phyloP scores from a whole-genome alignment of 1,140 invertebrate species.

The Vollenhovia emeryi region DNA sequence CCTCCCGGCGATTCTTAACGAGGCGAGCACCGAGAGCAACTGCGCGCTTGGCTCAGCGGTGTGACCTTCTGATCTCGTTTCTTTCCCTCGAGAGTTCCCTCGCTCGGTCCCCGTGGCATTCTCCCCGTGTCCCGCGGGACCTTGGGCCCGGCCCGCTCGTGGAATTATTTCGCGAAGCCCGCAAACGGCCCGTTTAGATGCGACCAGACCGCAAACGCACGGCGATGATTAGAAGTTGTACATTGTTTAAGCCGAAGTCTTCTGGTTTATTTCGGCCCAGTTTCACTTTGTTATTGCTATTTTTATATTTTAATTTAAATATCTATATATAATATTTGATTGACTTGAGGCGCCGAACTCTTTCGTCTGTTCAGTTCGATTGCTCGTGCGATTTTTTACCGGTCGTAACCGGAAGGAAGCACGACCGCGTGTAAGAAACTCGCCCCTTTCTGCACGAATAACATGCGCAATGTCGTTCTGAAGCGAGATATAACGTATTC shows the following conservation, averaged over 20 bases:
- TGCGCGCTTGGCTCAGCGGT: conserved; percentile 12
- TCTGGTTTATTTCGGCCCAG: neutral
- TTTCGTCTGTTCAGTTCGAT: neutral
- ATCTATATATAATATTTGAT: neutral
- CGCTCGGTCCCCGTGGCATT: conserved; percentile 3
- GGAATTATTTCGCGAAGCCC: neutral
- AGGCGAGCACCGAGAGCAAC: conserved; percentile 56
- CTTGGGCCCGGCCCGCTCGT: conserved; percentile 1
- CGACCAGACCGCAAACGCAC: too few relatives aligned
- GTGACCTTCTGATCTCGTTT: conserved; percentile 75
- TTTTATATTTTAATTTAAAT: too few relatives aligned
- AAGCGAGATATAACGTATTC: neutral
- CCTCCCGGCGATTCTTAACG: conserved; percentile 54
- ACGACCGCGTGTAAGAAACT: conserved; percentile 9
- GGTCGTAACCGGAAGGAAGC: conserved; percentile 60
- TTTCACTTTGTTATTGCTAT: too few relatives aligned
- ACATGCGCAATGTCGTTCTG: neutral
- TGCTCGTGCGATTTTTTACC: conserved; percentile 1
- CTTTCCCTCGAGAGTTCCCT: conserved; percentile 65
- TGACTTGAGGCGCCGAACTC: neutral
- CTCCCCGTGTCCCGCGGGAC: conserved; percentile 38
- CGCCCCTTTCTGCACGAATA: conserved; percentile 1
- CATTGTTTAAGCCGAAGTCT: neutral
- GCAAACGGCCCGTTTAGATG: neutral
- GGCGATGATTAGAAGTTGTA: too few relatives aligned